Conservation (phyloP, 2,797 vertebrate genomes). For the Tokudaia muenninki region DNA sequence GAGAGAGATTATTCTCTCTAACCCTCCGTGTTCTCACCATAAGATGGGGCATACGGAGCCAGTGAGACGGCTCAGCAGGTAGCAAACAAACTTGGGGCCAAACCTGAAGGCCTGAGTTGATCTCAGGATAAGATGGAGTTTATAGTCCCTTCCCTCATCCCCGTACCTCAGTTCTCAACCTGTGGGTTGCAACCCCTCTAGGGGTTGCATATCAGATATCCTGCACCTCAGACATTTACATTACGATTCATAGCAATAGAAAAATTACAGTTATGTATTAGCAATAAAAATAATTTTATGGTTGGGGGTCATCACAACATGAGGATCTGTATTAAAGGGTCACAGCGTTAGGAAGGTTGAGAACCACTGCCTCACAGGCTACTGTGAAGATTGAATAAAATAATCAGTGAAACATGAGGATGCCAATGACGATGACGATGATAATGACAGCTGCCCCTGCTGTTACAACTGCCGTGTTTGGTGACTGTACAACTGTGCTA, state of each 20-base stretch:
- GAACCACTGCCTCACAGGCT: neutral
- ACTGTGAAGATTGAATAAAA: neutral
- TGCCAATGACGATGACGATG: fast-evolving
- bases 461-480: too few relatives aligned
- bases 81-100: neutral
- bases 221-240: neutral
- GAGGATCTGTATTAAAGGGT: neutral
- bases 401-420: neutral
- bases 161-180: neutral
- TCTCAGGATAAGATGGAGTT: neutral
- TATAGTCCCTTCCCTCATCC: too few relatives aligned
- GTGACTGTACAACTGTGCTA: neutral
- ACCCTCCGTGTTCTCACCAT: neutral
- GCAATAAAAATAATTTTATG: neutral
- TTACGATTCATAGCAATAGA: neutral
- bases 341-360: neutral
- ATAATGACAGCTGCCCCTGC: fast-evolving
- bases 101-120: neutral
- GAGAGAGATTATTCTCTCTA: neutral
- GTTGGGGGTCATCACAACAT: neutral
- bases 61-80: neutral
- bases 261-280: neutral
- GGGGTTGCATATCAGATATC: neutral
- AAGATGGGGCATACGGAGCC: neutral
- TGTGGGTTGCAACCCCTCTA: neutral